Conservation (phyloP, 1,140 invertebrate genomes). For the Drosophila navojoa region DNA sequence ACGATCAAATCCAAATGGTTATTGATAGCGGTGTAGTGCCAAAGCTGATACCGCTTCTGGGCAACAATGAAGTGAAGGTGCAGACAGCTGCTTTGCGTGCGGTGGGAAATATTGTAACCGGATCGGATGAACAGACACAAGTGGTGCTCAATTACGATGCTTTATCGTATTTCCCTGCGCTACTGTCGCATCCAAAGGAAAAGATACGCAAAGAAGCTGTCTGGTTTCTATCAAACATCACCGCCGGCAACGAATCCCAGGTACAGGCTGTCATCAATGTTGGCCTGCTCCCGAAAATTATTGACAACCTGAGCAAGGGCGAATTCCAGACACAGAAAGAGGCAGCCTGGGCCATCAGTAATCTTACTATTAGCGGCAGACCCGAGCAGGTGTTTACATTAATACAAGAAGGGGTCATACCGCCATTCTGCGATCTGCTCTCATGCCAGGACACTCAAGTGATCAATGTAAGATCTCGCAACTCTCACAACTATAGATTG, state of each 20-base stretch:
- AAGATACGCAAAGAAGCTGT: constrained; percentile 97
- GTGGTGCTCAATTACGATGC: constrained; percentile 96
- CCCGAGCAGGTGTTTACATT: constrained; percentile 94
- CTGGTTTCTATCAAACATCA: constrained; percentile 99
- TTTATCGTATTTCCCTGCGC: constrained; percentile 94
- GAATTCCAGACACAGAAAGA: constrained; percentile 99
- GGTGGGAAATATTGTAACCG: constrained; percentile 99
- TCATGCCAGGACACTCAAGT: constrained; percentile 95
- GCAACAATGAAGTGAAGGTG: constrained; percentile 98
- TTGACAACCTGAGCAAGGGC: constrained; percentile 95
- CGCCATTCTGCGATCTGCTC: constrained; percentile 94
- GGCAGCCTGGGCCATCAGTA: constrained; percentile 99
- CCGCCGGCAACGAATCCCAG: constrained; percentile 98
- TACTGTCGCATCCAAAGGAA: constrained; percentile 92
- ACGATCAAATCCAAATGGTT: constrained; percentile 99
- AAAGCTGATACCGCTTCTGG: constrained; percentile 96
- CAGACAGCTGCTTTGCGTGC: constrained; percentile 98
- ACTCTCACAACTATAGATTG: neutral
- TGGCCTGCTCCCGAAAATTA: constrained; percentile 96
- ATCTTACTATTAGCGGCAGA: constrained; percentile 98
- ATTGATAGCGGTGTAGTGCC: constrained; percentile 98
- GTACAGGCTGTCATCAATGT: constrained; percentile 99
- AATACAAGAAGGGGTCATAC: constrained; percentile 94
- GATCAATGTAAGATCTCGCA: constrained; percentile 83
- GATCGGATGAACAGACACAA: constrained; percentile 99